A percentile compares a stretch with the other conserved stretches of the same genome.
Evolutionary conservation across 2,888 invertebrate genomes (phyloP).

Genomic region (Choristoneura rosaceana): DNA sequence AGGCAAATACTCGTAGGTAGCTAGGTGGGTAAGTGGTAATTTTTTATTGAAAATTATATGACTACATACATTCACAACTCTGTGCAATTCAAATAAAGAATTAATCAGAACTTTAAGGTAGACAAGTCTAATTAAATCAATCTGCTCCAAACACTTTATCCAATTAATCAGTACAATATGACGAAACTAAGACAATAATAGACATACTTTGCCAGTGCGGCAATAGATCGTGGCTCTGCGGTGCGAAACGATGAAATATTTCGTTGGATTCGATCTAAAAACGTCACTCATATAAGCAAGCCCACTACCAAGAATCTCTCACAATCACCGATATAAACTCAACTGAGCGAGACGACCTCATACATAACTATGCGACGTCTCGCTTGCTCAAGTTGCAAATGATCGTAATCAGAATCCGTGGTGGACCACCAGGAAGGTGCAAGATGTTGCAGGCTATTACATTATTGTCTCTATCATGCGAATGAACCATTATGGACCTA

Average conservation of each 20-base stretch:
- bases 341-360: slow-evolving; percentile 24
- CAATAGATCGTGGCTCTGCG: slow-evolving; percentile 54
- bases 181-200: slow-evolving; percentile 62
- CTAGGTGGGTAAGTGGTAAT: background rate
- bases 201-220: slow-evolving; percentile 57
- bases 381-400: slow-evolving; percentile 24
- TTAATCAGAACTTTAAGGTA: slow-evolving; percentile 6
- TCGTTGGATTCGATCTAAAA: slow-evolving; percentile 61
- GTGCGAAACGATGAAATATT: slow-evolving; percentile 59
- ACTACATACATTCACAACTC: background rate
- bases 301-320: slow-evolving; percentile 17
- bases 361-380: slow-evolving; percentile 16
- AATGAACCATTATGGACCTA: slow-evolving; percentile 28
- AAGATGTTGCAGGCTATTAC: slow-evolving; percentile 35
- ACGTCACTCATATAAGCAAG: slow-evolving; percentile 62
- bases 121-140: slow-evolving; percentile 31
- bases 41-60: background rate
- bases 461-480: slow-evolving; percentile 35
- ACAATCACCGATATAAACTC: slow-evolving; percentile 6
- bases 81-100: background rate
- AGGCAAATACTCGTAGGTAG: background rate
- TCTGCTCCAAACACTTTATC: slow-evolving; percentile 34
- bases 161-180: slow-evolving; percentile 47
- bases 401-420: background rate
- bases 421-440: slow-evolving; percentile 30